These are phyloP conservation scores for Manis crassicaudata DNA, from an alignment of 2,797 vertebrate species.

Conservation along the genomic window DNA sequence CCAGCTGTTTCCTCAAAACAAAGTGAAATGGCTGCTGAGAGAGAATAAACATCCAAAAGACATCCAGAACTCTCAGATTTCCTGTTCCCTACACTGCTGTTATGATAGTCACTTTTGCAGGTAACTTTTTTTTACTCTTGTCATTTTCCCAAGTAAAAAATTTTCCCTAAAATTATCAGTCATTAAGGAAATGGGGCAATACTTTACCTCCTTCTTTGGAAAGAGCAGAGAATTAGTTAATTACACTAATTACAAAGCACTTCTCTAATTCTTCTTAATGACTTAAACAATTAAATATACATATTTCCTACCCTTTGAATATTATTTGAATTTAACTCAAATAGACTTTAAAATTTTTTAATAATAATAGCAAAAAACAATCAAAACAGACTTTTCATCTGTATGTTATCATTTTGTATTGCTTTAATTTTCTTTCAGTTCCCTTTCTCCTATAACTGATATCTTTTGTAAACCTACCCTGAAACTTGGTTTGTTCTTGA, in stretches of 20 bases:
- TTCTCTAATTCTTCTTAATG: background rate
- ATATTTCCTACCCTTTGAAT: background rate
- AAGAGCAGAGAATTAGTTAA: background rate
- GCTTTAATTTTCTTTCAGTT: background rate
- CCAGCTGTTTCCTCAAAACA: conserved; percentile 38
- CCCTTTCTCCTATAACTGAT: background rate
- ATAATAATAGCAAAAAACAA: too few species aligned
- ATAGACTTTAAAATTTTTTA: background rate
- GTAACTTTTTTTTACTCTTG: background rate
- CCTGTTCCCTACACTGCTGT: background rate
- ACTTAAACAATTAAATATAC: background rate
- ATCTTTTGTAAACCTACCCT: background rate
- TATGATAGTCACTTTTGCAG: background rate
- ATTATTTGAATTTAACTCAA: conserved; percentile 42
- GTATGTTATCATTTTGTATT: background rate
- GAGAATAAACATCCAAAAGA: conserved; percentile 16
- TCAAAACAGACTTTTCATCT: background rate
- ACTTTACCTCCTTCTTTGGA: background rate
- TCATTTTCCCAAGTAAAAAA: background rate
- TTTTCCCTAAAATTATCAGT: background rate
- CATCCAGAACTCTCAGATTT: background rate
- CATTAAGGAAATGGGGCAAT: background rate
- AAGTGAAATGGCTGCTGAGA: background rate
- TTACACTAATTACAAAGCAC: background rate
- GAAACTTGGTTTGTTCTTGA: background rate